Base-by-base conservation (phyloP, 1,140 invertebrate species). In the Apolygus lucorum region DNA sequence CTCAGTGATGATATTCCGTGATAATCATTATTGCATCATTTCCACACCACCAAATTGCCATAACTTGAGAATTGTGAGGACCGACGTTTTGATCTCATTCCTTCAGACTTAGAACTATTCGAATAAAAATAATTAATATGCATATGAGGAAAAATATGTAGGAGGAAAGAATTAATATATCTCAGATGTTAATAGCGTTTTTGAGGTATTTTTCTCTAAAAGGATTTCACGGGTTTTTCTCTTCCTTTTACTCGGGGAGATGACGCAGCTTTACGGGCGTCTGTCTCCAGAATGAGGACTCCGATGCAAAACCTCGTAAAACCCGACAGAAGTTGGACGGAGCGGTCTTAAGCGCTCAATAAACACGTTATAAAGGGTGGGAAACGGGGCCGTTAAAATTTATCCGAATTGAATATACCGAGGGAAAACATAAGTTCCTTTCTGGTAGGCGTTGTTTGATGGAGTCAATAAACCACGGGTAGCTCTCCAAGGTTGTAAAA, bases 281-380 rank as follows among this genome's bases (percentile, higher is more conserved):
- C 54, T 59, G 54, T 8, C 8, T 24, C 54, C 22, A 8, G 54
- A 24, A 24, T 59, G 54, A 24, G 54, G 54, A 59, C 22, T 24
- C 13, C 11, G 22, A 59, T 59, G 54, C 54, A 59, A 59, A 24
- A 59, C 2, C 8, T 21, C 22, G 22, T 59, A 59, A 59, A 59
- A 59, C 22, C 11, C 54, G n/a, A 11, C 22, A 8, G 8, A 13
- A 59, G 54, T 17, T 14, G 54, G 11, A 11, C 13, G 22, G 22
- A 59, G 22, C 11, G 54, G 54, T 8, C 13, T 59, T 59, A 11
- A 59, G 54, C 54, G 54, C 54, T 59, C 54, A 59, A 59, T 59
- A 59, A 59, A 59, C 54, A 59, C 54, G 54, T 59, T 59, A 59
- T 59, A 59, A 59, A 59, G 54, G 54, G 54, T 11, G 22, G 22